Percentiles rank a stretch among this genome's conserved stretches.
These are phyloP conservation scores for Ammospiza caudacuta DNA, from an alignment of 2,113 vertebrate species.

Conservation along the genomic window DNA sequence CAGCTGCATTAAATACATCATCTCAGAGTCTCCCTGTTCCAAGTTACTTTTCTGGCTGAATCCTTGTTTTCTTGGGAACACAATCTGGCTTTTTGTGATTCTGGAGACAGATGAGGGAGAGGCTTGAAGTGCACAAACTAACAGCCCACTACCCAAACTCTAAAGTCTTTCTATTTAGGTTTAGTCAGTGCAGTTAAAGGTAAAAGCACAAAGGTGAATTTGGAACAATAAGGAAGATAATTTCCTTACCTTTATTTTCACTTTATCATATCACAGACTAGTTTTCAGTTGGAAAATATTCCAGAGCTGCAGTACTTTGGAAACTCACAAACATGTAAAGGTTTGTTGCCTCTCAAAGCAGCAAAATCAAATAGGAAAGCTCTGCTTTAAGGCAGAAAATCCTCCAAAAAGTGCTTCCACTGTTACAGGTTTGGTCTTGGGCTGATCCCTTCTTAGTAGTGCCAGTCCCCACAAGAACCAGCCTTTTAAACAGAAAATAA, in stretches of 20 bases:
- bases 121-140: not conserved
- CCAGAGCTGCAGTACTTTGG: not conserved
- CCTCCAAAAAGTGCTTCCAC: not conserved
- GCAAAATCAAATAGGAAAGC: not conserved
- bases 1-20: not conserved
- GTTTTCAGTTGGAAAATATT: not conserved
- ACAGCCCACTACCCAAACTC: not conserved
- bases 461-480: not conserved
- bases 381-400: not conserved
- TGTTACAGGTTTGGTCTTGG: not conserved
- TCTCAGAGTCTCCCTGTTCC: not conserved
- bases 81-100: not conserved
- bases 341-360: not conserved
- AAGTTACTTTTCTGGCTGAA: not conserved
- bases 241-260: not conserved
- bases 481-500: not conserved
- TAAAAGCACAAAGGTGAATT: not conserved
- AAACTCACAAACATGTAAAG: not conserved
- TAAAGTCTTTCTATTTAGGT: not conserved
- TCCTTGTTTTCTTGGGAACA: not conserved
- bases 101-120: not conserved
- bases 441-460: not conserved
- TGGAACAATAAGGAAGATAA: not conserved
- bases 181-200: not conserved
- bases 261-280: not conserved